Evolutionary conservation across 1,140 invertebrate species (phyloP).

Genomic region (Brachionus sp.): DNA sequence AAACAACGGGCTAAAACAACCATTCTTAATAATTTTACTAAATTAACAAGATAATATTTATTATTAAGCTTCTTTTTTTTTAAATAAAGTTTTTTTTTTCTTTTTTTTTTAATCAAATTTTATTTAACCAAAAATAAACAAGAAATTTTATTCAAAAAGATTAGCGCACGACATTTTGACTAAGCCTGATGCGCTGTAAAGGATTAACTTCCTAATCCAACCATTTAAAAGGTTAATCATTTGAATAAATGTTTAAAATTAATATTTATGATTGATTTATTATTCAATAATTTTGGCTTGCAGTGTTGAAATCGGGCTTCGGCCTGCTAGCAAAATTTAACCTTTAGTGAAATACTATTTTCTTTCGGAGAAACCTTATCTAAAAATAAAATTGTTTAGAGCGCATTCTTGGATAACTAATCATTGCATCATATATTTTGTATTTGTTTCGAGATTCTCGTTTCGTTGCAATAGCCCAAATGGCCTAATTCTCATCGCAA

Average conservation of each 20-base stretch:
- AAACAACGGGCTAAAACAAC: background rate
- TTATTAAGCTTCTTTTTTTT: background rate
- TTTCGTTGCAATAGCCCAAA: background rate
- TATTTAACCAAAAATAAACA: too few species aligned
- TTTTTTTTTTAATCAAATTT: background rate
- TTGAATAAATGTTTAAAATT: background rate
- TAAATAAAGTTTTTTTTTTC: background rate
- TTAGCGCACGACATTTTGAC: background rate
- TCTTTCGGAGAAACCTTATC: background rate
- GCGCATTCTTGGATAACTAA: constrained; percentile 6
- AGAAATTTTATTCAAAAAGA: background rate
- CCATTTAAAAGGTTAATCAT: background rate
- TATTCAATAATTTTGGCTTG: background rate
- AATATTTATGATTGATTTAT: background rate
- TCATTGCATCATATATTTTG: background rate
- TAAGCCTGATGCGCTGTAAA: background rate
- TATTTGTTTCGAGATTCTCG: background rate
- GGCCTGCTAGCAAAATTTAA: background rate
- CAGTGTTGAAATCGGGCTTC: background rate
- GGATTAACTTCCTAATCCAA: background rate
- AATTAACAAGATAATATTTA: background rate
- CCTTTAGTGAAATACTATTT: background rate
- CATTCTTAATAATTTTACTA: background rate
- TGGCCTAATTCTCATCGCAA: background rate
- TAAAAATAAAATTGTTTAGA: constrained; percentile 13